Base-by-base conservation (phyloP, 2,113 vertebrate genomes). In the Cheirogaleus medius region DNA sequence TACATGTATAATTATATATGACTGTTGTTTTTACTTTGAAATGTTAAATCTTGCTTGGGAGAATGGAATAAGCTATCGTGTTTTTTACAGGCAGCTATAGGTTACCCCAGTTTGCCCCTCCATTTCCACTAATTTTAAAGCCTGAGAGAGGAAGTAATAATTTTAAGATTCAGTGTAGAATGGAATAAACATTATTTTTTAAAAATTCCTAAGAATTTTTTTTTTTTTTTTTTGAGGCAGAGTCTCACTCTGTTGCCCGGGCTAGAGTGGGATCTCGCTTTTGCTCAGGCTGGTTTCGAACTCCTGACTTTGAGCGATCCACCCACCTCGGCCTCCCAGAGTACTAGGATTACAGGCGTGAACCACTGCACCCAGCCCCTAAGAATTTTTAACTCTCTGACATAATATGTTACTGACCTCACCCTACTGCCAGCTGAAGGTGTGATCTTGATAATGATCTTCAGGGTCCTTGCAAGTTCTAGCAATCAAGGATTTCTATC, bases 21-120 rank as follows among this genome's bases (percentile, higher is more conserved):
- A 94, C 39, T 96, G 58, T 37, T 87, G 64, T 73, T 97, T 90
- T 91, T 88, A 96, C 54, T 95, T 92, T 92, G 71, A 84, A 81
- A 74, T 81, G 71, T 91, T 93, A 81, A 97, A 84, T 1, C 3
- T 39, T 88, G 17, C 83, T 81, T 56, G 58, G 69, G 52, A 63
- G 64, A 87, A 68, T 83, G 63, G 60, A 85, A 49, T 95, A 42
- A 91, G 25, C 34, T 73, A 0, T 49, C 54, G 29, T 92, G 47
- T 74, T 86, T 88, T 66, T 95, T 93, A 81, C 15, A 96, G 80
- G 39, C 54, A 54, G 68, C 37, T 76, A 3, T 49, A 82, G 83
- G 37, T 23, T 29, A 12, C 69, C 49, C 42, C 25, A 47, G 32
- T 63, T 81, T 95, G 37, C n/a, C 52, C 32, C 11, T 89, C 44